Evolutionary conservation across 2,797 vertebrate species (phyloP), one percentile per base, ranked within the genome.

Genomic region (Podargus strigoides): DNA sequence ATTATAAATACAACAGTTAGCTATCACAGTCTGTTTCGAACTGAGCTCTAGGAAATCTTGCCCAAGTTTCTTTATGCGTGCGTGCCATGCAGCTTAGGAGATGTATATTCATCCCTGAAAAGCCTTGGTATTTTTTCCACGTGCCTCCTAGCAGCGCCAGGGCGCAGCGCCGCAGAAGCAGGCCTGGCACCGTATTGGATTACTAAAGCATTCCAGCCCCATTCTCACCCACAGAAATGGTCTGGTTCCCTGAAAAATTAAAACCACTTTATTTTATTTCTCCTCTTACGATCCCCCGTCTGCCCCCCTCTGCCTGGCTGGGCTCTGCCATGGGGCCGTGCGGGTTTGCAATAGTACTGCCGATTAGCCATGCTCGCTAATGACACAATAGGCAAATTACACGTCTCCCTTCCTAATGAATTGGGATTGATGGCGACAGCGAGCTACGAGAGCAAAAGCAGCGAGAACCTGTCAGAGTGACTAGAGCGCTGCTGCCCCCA

Each of bases 201-300:
- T 92, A 86, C 96, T 90, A n/a, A 87, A 92, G 93, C 70, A 85
- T 96, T 92, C 94, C 96, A 95, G 90, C 60, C 79, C 81, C 4
- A 2, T 90, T 93, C 80, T 84, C 90, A 86, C 88, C 96, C 76
- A 7, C 74, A 75, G 93, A 59, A 94, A 78, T 12, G 50, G 55
- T 85, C 90, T 89, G 90, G 63, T 89, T 86, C 86, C 73, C 80
- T 86, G 70, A 82, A 85, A 91, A 91, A 93, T 67, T 47, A 66
- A 85, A 93, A 23, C 76, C 60, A 56, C 41, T 94, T 78, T 26
- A 11, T 50, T 90, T 87, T 18, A 55, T 91, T 93, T 62, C 63
- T 85, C 28, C 32, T 73, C 59, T 55, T 49, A 53, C 2, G 3
- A 30, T 28, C 30, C 50, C 44, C 52, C 5, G 0, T 7, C n/a